Conservation (phyloP, 2,797 vertebrate genomes). For the Triplophysa bombifrons region DNA sequence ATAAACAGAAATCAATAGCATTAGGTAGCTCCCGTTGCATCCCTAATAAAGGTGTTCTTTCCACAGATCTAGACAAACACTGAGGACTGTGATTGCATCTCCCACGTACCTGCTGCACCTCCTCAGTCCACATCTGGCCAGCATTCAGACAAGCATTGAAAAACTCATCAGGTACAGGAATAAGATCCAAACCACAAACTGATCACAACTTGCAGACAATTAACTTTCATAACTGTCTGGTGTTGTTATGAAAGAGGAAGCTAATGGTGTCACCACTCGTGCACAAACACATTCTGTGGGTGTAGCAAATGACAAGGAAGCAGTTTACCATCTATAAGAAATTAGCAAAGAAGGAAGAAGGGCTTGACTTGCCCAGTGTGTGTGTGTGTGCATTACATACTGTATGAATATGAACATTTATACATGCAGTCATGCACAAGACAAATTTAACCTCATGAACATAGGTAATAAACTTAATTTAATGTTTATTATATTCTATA, state of each 20-base stretch:
- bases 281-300: conserved; percentile 30
- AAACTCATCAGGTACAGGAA: conserved; percentile 38
- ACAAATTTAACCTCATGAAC: background rate
- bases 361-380: background rate
- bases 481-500: background rate
- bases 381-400: background rate
- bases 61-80: no score
- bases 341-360: background rate
- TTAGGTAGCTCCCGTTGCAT: background rate
- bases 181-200: background rate
- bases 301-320: background rate
- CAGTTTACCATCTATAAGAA: background rate
- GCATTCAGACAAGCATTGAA: conserved; percentile 66
- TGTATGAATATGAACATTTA: background rate
- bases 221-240: conserved; percentile 3
- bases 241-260: background rate
- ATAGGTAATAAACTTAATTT: background rate
- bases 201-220: background rate
- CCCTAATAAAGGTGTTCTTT: background rate
- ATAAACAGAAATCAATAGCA: no score
- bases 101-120: conserved; percentile 91
- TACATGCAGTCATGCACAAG: no score
- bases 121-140: conserved; percentile 94
- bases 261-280: conserved; percentile 1
- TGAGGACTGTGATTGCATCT: no score